These are phyloP conservation scores for Cheilosia variabilis DNA, from an alignment of 2,888 invertebrate species.

Conservation along the genomic window DNA sequence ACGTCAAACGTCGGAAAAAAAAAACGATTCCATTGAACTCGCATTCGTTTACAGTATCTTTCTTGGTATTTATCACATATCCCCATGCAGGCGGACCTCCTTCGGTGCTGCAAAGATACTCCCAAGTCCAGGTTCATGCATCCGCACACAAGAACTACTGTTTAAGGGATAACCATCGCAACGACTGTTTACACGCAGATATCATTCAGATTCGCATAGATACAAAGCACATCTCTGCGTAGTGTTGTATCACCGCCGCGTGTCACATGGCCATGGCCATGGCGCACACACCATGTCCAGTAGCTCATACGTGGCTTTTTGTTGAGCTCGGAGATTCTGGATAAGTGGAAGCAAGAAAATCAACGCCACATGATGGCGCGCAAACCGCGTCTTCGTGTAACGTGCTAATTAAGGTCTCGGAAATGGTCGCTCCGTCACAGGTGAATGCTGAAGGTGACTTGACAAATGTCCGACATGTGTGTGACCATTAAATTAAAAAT, in stretches of 20 bases:
- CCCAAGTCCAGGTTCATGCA: neutral
- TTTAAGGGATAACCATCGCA: conserved; percentile 14
- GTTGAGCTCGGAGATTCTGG: conserved; percentile 4
- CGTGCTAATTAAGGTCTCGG: conserved; percentile 61
- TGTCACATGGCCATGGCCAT: neutral
- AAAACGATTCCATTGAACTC: conserved; percentile 45
- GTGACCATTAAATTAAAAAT: conserved; percentile 45
- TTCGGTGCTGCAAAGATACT: conserved; percentile 5
- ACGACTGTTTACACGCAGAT: conserved; percentile 14
- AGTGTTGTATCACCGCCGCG: conserved; percentile 21
- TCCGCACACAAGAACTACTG: conserved; percentile 16
- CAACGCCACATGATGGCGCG: conserved; percentile 20
- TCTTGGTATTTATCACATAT: conserved; percentile 11
- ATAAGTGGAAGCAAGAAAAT: conserved; percentile 26
- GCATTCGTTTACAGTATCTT: conserved; percentile 16
- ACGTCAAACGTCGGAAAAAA: conserved; percentile 19
- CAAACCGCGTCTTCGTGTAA: conserved; percentile 54
- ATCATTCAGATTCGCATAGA: neutral
- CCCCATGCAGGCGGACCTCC: neutral
- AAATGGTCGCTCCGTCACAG: conserved; percentile 23
- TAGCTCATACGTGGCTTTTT: neutral
- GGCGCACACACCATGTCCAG: neutral
- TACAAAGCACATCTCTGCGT: conserved; percentile 15
- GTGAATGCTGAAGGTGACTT: conserved; percentile 47
- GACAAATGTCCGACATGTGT: conserved; percentile 59